Base-by-base conservation (phyloP, 2,888 invertebrate species). In the Xylota segnis region DNA sequence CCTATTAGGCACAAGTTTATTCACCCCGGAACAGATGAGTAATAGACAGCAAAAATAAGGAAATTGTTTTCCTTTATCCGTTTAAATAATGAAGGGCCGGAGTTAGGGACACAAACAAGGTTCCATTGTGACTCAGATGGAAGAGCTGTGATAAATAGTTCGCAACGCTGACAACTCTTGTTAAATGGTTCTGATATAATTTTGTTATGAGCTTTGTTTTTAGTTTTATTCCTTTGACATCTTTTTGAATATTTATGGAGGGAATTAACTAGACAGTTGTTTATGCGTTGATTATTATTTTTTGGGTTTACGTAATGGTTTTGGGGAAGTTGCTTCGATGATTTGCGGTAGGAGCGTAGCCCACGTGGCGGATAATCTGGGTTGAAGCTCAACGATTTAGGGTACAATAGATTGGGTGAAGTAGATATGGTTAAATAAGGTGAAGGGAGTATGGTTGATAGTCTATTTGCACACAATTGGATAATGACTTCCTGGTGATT, bases 41-140 rank as follows among this genome's bases (percentile, higher is more conserved):
- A 18, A 54, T 32, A 27, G 29, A 32, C 4, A 29, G 5, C 32
- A 0, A 0, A 32, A 16, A 2, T 16, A 9, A 37, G 58, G 7
- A 23, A 37, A 23, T 18, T 40, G 18, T 37, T 58, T 58, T 18
- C 37, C 5, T 58, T 18, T 18, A 34, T 58, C 12, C 34, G 32
- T 32, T 5, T 29, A 14, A 56, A 14, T 29, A 56, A 9, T 2
- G 47, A 65, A 65, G 32, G 32, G 50, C n/a, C 50, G 18, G 47
- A 50, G 65, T 16, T 52, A 14, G 14, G 10, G 47, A 47, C 47
- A 29, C n/a, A 47, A 18, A 34, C 32, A 66, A 52, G 66, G 52
- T 34, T 37, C 52, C 27, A 52, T 37, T 27, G 63, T 29, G 63
- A 9, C 66, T 34, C 18, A 12, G 58, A 52, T 66, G 66, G 29